Evolutionary conservation across 1,140 invertebrate species (phyloP), one percentile per base, ranked within the genome.

Genomic region (Aphidius ervi): DNA sequence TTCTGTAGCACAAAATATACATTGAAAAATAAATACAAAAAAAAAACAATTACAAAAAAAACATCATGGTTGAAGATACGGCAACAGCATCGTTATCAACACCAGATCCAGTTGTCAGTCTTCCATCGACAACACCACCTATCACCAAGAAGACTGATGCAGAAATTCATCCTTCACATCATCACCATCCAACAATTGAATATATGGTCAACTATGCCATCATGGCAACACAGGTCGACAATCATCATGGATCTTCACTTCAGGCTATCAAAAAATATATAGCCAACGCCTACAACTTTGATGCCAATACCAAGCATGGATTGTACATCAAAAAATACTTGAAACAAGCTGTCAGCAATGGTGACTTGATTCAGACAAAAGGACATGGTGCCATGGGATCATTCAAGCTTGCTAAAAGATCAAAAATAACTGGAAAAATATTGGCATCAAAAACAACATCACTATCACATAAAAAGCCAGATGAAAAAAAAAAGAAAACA

Each of bases 241-340:
- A 39, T 31, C 23, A 31, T n/a, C 50, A 40, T n/a, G 50, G 50
- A n/a, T 41, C 50, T n/a, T 53, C 50, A 16, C 10, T 53, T 3
- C 50, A 53, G 10, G 50, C 50, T 5, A 53, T 53, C 1, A 53
- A 53, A n/a, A 53, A 53, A 41, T 53, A 53, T 16, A 10, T 53
- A 2, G 3, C 9, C 5, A n/a, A 9, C 3, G 41, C 40, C 41
- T 53, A 53, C 10, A 9, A 53, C 6, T 16, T 53, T 6, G 9
- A 53, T 41, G 7, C 50, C 10, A 31, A 31, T 1, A n/a, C 6
- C n/a, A 53, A 53, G 41, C 40, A n/a, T n/a, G 50, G 37, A 3
- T 39, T 39, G 5, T 53, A 40, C 7, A 37, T 53, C 3, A 53
- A 16, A 40, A 37, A 39, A 7, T 53, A 53, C 10, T 9, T 53